A percentile compares a stretch with the other conserved stretches of the same genome.
Conservation (phyloP, 2,888 invertebrate species). For the Calameuta filiformis region DNA sequence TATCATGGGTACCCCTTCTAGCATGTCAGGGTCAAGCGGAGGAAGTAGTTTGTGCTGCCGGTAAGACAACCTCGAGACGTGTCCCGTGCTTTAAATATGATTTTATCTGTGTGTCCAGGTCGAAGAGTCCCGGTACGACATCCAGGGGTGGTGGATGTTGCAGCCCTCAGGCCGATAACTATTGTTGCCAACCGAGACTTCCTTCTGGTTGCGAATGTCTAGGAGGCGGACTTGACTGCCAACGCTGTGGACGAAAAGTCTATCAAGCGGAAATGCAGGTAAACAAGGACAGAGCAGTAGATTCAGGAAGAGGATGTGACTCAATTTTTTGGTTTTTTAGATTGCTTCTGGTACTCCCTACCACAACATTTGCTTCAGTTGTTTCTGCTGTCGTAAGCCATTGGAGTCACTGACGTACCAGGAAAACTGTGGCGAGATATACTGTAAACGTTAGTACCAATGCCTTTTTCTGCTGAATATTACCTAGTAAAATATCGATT, state of each 20-base stretch:
- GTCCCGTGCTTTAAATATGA: conserved; percentile 27
- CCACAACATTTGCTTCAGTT: conserved; percentile 69
- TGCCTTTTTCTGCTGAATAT: not conserved
- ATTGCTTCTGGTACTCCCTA: conserved; percentile 65
- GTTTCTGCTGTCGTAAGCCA: conserved; percentile 68
- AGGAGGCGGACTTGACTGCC: conserved; percentile 58
- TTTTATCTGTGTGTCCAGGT: conserved; percentile 27
- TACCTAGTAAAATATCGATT: not conserved
- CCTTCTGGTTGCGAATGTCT: conserved; percentile 52
- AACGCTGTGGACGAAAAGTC: conserved; percentile 63
- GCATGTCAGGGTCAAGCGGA: conserved; percentile 13
- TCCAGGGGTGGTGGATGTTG: conserved; percentile 31
- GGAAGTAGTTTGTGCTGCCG: conserved; percentile 33
- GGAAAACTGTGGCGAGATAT: conserved; percentile 68
- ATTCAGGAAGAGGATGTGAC: not conserved
- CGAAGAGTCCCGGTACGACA: conserved; percentile 30
- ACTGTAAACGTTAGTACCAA: conserved; percentile 67
- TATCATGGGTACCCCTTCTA: conserved; percentile 15
- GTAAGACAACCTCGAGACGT: conserved; percentile 32
- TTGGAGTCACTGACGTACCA: conserved; percentile 67
- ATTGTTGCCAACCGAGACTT: conserved; percentile 27
- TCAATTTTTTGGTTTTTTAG: conserved; percentile 27
- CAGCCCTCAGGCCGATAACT: conserved; percentile 19
- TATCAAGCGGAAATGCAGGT: conserved; percentile 63
- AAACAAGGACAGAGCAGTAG: conserved; percentile 5